A percentile compares a stretch with the other conserved stretches of the same genome.
phyloP scores from a whole-genome alignment of 2,113 vertebrate genomes.

The Phylloscopus trochiloides region DNA sequence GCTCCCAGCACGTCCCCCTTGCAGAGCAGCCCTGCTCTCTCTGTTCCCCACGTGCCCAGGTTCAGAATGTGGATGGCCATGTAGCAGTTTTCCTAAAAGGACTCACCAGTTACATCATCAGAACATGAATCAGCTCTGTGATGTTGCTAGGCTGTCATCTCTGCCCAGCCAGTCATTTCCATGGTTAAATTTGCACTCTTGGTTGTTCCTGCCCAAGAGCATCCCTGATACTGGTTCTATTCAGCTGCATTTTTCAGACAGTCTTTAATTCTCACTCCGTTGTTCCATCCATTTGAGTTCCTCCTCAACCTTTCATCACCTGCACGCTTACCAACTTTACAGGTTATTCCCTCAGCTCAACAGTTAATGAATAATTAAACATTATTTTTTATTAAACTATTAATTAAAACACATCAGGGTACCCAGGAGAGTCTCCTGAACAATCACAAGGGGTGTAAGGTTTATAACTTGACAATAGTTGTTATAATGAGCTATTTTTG shows the following conservation, averaged over 20 bases:
- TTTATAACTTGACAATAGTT: not conserved
- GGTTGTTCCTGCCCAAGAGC: not conserved
- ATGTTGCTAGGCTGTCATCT: not conserved
- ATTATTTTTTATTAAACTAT: not conserved
- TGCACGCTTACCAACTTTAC: not conserved
- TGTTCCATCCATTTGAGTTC: not conserved
- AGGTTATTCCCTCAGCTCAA: not conserved
- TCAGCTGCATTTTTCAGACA: not conserved
- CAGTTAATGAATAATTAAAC: not conserved
- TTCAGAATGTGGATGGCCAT: not conserved
- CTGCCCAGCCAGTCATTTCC: not conserved
- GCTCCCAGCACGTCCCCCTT: accelerated
- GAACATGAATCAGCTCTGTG: not conserved
- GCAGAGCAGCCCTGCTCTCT: not conserved
- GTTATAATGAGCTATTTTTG: not conserved
- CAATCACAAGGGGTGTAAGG: not conserved
- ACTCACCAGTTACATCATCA: not conserved
- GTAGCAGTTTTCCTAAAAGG: not conserved
- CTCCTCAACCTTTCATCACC: not conserved
- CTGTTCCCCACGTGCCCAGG: not conserved
- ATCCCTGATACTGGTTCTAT: not conserved
- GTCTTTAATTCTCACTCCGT: not conserved
- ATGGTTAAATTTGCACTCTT: not conserved
- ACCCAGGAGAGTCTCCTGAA: not conserved
- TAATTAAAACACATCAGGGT: not conserved